These are phyloP conservation scores for Poliocrania exsul DNA, from an alignment of 2,797 vertebrate genomes.

Conservation along the genomic window DNA sequence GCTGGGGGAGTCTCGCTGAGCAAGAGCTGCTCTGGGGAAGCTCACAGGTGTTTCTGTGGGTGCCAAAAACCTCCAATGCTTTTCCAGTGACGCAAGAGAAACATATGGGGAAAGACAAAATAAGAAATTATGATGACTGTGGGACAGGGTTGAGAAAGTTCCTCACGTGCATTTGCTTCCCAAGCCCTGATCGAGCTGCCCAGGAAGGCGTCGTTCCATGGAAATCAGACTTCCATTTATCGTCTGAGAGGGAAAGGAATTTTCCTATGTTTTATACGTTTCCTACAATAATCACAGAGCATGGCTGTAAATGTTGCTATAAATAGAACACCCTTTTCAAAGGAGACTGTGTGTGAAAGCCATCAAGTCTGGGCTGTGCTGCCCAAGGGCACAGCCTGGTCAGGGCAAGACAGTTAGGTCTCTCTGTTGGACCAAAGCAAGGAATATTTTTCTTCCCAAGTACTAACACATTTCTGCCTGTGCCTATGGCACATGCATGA, in stretches of 20 bases:
- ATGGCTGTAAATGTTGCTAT: constrained; percentile 63
- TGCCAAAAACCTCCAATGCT: constrained; percentile 41
- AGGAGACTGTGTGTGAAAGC: constrained; percentile 34
- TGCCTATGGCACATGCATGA: not conserved
- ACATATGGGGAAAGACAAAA: constrained; percentile 59
- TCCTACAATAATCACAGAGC: constrained; percentile 50
- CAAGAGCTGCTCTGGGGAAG: not conserved
- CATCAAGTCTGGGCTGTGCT: constrained; percentile 39
- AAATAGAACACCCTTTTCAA: constrained; percentile 59
- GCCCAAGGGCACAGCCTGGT: constrained; percentile 18
- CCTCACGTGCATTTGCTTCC: constrained; percentile 35
- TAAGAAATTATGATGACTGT: constrained; percentile 23
- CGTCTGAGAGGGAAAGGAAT: constrained; percentile 59
- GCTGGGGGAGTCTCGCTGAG: not conserved
- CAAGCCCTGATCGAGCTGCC: constrained; percentile 1
- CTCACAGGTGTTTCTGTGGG: constrained; percentile 42
- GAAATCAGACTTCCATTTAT: constrained; percentile 69
- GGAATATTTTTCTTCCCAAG: not conserved
- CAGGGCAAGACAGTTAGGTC: not conserved
- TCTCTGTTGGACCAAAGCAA: not conserved
- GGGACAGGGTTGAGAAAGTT: constrained; percentile 37
- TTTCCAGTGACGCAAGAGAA: constrained; percentile 58
- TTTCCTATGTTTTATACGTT: constrained; percentile 66
- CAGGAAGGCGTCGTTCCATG: constrained; percentile 50
- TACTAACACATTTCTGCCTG: not conserved